Conservation (phyloP, 2,113 vertebrate genomes). For the Rhodinocichla rosea region DNA sequence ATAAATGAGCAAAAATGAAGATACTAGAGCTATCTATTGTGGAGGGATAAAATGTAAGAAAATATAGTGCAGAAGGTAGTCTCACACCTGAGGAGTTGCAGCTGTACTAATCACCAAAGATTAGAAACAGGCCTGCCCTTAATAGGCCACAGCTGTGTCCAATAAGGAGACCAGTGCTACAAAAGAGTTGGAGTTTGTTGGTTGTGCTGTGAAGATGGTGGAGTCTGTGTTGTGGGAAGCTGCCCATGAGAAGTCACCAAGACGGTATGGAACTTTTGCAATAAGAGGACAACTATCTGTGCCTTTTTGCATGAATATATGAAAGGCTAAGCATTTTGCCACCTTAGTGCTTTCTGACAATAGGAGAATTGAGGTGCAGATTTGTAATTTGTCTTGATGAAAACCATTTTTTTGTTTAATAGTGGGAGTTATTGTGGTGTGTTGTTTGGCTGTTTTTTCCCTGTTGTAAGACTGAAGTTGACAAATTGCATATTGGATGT, state of each 20-base stretch:
- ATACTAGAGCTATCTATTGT: neutral
- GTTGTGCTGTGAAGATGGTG: too few relatives aligned
- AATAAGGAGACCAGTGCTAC: too few relatives aligned
- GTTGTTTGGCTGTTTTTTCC: neutral
- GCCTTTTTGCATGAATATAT: neutral
- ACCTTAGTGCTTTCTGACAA: neutral
- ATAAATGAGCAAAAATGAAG: neutral
- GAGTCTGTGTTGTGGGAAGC: too few relatives aligned
- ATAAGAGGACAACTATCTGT: neutral
- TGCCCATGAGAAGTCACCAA: too few relatives aligned
- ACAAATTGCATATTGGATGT: neutral
- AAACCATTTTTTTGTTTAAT: neutral
- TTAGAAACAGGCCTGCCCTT: too few relatives aligned
- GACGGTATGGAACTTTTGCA: too few relatives aligned
- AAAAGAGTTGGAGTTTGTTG: too few relatives aligned
- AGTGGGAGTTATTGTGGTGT: accelerated
- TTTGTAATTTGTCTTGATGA: neutral
- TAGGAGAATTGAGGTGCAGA: neutral
- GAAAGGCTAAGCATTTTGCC: neutral
- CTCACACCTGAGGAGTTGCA: too few relatives aligned
- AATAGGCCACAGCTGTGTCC: too few relatives aligned
- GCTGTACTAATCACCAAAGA: too few relatives aligned
- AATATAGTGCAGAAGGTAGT: too few relatives aligned
- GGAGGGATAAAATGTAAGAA: too few relatives aligned
- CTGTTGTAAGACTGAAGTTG: neutral